Evolutionary conservation across 2,888 invertebrate species (phyloP).

Genomic region (Sesia apiformis): DNA sequence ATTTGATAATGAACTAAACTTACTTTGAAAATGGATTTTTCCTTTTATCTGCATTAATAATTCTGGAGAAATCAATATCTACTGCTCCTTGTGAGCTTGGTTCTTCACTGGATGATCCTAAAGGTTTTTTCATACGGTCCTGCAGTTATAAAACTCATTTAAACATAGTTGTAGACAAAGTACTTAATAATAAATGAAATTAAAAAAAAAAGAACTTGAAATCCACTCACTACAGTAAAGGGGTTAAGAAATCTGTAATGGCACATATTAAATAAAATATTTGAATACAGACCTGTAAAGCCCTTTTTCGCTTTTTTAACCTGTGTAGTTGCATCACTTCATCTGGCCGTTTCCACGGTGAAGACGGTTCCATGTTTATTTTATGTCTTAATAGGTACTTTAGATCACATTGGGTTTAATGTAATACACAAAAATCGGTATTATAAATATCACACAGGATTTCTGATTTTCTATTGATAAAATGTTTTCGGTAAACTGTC

Average conservation of each 20-base stretch:
- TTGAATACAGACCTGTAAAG: constrained; percentile 77
- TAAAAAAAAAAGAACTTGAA: background rate
- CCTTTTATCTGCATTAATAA: constrained; percentile 76
- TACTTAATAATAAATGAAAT: constrained; percentile 2
- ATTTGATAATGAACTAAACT: constrained; percentile 16
- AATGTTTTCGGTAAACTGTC: too few species aligned
- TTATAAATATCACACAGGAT: too few species aligned
- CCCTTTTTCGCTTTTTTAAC: constrained; percentile 84
- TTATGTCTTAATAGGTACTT: background rate
- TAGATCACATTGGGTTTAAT: too few species aligned
- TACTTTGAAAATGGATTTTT: constrained; percentile 85
- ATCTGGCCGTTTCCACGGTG: constrained; percentile 77
- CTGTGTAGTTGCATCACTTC: constrained; percentile 83
- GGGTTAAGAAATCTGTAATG: too few species aligned
- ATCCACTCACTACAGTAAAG: background rate
- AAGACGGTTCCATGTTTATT: constrained; percentile 47
- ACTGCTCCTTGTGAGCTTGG: constrained; percentile 25
- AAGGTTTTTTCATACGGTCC: constrained; percentile 64
- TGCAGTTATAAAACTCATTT: constrained; percentile 14
- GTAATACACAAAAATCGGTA: too few species aligned
- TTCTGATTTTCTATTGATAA: too few species aligned
- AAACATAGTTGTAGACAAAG: constrained; percentile 1
- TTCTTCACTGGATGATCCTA: constrained; percentile 32
- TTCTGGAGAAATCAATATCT: constrained; percentile 62
- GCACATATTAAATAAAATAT: too few species aligned